Base-by-base conservation (phyloP, 1,140 invertebrate species). In the Macrobrachium rosenbergii region DNA sequence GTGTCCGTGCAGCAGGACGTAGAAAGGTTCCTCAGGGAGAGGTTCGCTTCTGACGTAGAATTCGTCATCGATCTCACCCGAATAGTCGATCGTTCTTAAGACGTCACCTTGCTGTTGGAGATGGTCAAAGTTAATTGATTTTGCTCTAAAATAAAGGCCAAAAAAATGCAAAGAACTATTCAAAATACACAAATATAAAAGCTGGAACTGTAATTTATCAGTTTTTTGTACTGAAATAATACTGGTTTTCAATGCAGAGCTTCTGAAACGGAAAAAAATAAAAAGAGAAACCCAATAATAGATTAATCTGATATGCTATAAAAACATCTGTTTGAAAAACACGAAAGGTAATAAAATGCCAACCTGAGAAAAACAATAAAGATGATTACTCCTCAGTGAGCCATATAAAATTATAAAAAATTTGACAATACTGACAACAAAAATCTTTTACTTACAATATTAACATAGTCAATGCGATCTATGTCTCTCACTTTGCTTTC, bases 401-500 rank as follows among this genome's bases (percentile, higher is more conserved):
- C 45, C 5, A 17, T 6, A n/a, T 76, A n/a, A n/a, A 28, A 10
- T 28, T 8, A 69, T 10, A 5, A 69, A 2, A 69, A 0, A 69
- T 69, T 10, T 0, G 10, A 69, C 64, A 28, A 69, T 64, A 64
- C n/a, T 37, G 52, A 21, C 0, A 8, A 16, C 28, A 37, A 8
- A 59, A 59, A 16, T 58, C 19, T 16, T 2, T 0, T 28, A 75
- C 76, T 78, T 75, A 87, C 84, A 67, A 75, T 87, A 63, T 81
- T 59, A 16, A 87, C 17, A 19, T 75, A 87, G 45, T 87, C 43
- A 28, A 81, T 58, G 11, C 8, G 58, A 21, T 80, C 43, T 2
- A 87, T 45, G 23, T 43, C 28, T 77, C 5, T 21, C n/a, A 87
- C 84, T 10, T 87, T 2, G 67, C 84, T 76, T 45, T 87, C 84